These are phyloP conservation scores for Bombyx huttoni DNA, from an alignment of 2,888 invertebrate species.

Conservation along the genomic window DNA sequence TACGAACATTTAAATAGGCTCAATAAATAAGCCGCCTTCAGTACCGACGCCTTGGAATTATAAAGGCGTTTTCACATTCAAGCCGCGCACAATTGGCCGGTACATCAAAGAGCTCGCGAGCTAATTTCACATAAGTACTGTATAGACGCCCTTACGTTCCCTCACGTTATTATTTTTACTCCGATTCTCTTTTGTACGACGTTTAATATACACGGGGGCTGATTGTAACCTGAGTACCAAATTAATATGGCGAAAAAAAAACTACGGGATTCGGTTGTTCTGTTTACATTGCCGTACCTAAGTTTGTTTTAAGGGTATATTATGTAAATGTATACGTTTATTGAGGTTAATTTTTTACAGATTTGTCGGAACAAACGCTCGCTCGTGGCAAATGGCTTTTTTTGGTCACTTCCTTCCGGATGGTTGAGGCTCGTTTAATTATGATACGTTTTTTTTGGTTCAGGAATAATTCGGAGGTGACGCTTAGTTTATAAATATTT, in stretches of 20 bases:
- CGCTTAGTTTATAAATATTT: slow-evolving; percentile 6
- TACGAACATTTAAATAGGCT: slow-evolving; percentile 20
- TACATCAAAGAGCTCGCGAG: slow-evolving; percentile 61
- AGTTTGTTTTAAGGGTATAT: slow-evolving; percentile 59
- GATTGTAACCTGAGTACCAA: slow-evolving; percentile 61
- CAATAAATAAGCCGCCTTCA: slow-evolving; percentile 23
- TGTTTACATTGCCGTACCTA: slow-evolving; percentile 50
- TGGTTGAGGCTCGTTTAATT: slow-evolving; percentile 18
- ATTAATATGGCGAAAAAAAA: slow-evolving; percentile 58
- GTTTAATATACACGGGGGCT: slow-evolving; percentile 39
- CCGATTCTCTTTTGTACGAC: slow-evolving; percentile 51
- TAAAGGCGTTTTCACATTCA: slow-evolving; percentile 54
- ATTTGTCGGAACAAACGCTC: slow-evolving; percentile 33
- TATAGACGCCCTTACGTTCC: slow-evolving; percentile 54
- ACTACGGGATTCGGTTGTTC: slow-evolving; percentile 49
- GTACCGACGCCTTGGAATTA: slow-evolving; percentile 46
- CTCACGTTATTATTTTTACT: slow-evolving; percentile 50
- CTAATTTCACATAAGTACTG: slow-evolving; percentile 69
- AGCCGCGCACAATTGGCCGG: slow-evolving; percentile 53
- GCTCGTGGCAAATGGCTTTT: slow-evolving; percentile 61
- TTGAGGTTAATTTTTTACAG: slow-evolving; percentile 46
- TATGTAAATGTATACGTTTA: slow-evolving; percentile 59
- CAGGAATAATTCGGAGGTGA: slow-evolving; percentile 7
- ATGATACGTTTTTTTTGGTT: slow-evolving; percentile 12
- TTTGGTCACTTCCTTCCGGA: slow-evolving; percentile 28